These are phyloP conservation scores for Scalopus aquaticus DNA, from an alignment of 2,113 vertebrate genomes.

Conservation along the genomic window DNA sequence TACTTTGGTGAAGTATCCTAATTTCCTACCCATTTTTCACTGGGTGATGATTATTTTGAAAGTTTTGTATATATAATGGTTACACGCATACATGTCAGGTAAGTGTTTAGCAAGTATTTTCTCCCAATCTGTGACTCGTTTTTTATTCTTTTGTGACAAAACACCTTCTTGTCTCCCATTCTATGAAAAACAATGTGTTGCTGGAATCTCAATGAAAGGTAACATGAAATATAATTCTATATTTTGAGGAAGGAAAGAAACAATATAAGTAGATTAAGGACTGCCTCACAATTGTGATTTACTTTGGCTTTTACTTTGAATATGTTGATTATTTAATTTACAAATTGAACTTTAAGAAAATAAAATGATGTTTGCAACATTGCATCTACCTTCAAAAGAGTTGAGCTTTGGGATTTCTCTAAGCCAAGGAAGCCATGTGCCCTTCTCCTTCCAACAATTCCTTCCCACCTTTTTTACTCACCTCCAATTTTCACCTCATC, in stretches of 20 bases:
- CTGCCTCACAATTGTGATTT: conserved; percentile 60
- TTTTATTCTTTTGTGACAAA: neutral
- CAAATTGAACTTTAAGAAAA: conserved; percentile 56
- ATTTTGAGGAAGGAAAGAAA: neutral
- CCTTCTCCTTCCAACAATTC: neutral
- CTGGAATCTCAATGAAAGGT: neutral
- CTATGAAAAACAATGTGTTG: neutral
- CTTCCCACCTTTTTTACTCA: neutral
- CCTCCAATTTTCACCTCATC: neutral
- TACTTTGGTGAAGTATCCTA: neutral
- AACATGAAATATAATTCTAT: neutral
- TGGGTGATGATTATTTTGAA: neutral
- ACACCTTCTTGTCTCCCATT: neutral
- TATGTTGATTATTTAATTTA: conserved; percentile 61
- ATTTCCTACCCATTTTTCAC: neutral
- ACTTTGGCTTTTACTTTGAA: conserved; percentile 60
- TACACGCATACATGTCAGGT: neutral
- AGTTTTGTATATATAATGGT: neutral
- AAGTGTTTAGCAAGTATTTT: neutral
- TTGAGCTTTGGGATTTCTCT: neutral
- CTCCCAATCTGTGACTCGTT: neutral
- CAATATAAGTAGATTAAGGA: conserved; percentile 3
- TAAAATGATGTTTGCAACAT: conserved; percentile 23
- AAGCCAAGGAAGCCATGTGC: neutral
- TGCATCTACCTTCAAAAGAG: neutral